A percentile compares a stretch with the other conserved stretches of the same genome.
These are phyloP conservation scores for Pteromalus puparum DNA, from an alignment of 1,140 invertebrate species.

Conservation along the genomic window DNA sequence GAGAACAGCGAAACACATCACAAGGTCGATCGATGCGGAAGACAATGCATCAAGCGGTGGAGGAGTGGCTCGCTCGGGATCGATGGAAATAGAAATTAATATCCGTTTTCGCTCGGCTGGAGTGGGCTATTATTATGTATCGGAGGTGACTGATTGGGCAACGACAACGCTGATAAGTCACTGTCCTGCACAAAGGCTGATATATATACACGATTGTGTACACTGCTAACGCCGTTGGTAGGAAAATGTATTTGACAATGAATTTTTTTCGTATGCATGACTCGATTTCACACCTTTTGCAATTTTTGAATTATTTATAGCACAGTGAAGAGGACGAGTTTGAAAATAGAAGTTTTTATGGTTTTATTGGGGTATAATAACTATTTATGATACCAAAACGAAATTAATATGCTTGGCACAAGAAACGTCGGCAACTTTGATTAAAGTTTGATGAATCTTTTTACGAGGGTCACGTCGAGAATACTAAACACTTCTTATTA, in stretches of 20 bases:
- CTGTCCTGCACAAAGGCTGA: background rate
- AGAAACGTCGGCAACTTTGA: slow-evolving; percentile 40
- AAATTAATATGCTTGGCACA: slow-evolving; percentile 43
- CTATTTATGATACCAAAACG: slow-evolving; percentile 6
- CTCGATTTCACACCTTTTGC: background rate
- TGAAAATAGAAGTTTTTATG: background rate
- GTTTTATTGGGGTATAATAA: background rate
- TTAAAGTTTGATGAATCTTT: slow-evolving; percentile 50
- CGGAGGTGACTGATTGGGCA: slow-evolving; percentile 25
- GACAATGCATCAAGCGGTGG: slow-evolving; percentile 39
- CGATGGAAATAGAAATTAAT: slow-evolving; percentile 37
- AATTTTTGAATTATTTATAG: background rate
- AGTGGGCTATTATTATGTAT: slow-evolving; percentile 30
- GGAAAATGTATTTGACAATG: background rate
- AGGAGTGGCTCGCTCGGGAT: background rate
- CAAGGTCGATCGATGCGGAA: slow-evolving; percentile 25
- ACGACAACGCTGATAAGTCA: slow-evolving; percentile 22
- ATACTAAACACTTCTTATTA: slow-evolving; percentile 44
- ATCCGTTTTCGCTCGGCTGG: background rate
- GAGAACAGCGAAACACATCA: background rate
- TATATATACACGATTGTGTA: background rate
- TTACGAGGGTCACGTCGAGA: slow-evolving; percentile 23
- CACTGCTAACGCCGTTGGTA: background rate
- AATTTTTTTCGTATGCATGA: no score
- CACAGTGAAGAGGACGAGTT: background rate